Base-by-base conservation (phyloP, 2,888 invertebrate genomes). In the Cephus nigrinus region DNA sequence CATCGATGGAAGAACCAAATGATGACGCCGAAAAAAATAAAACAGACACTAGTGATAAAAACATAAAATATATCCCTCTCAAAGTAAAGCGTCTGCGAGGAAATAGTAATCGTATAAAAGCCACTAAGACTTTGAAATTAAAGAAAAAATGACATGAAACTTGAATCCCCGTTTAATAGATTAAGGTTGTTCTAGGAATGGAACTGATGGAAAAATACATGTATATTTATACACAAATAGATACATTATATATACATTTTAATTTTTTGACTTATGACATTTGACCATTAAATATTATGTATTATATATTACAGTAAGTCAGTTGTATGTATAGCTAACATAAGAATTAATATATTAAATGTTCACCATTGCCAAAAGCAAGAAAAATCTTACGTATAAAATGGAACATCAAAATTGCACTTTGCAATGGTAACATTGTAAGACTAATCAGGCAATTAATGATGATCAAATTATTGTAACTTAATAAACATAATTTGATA, bases 71-170 rank as follows among this genome's bases (percentile, higher is more conserved):
- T 80, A 75, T 88, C 68, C 85, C 91, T n/a, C 80, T 91, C 1
- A 90, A 88, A 86, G 87, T 91, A 5, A 90, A 89, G 83, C 85
- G 90, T 69, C 74, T 89, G 30, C 86, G 85, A 78, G 90, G 89
- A 33, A 91, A 88, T 78, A 76, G 76, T 34, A 87, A 86, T 80
- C 85, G 91, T 74, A 73, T 80, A 11, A 91, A 91, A 83, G 88
- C 90, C 9, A 89, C 88, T 0, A 91, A 90, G 82, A 74, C 77
- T 34, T 33, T 81, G 2, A 87, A 88, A 78, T 68, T 78, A 35
- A 85, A 84, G 72, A 86, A 84, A 31, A 86, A 79, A 79, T 82
- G 74, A 83, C 84, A 78, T 76, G 87, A 84, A 76, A 83, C 81
- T 76, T 76, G 69, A 78, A 35, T 68, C 75, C n/a, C 40, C 32